These are phyloP conservation scores for Brachyhypopomus gauderio DNA, from an alignment of 2,113 vertebrate species.

Conservation along the genomic window DNA sequence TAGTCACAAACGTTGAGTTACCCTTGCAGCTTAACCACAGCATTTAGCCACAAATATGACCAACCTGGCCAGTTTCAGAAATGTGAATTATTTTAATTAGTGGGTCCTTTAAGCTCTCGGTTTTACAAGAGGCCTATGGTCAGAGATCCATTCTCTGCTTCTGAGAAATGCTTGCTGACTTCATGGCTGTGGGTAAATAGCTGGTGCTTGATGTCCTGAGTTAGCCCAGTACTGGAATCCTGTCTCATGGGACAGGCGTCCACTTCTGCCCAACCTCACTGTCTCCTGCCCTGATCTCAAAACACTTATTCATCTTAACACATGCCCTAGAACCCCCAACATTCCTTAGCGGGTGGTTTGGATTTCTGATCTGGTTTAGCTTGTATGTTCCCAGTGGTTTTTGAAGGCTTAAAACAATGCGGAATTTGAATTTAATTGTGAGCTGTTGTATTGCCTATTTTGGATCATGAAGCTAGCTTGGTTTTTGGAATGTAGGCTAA, in stretches of 20 bases:
- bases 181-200: conserved; percentile 38
- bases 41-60: too few species aligned
- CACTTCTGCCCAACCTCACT: conserved; percentile 16
- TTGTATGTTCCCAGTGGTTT: too few species aligned
- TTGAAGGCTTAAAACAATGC: too few species aligned
- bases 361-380: background rate
- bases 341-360: background rate
- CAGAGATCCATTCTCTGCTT: conserved; percentile 27
- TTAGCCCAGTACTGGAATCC: conserved; percentile 15
- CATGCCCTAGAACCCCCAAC: background rate
- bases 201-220: conserved; percentile 17
- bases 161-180: conserved; percentile 33
- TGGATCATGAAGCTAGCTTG: background rate
- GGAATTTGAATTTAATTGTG: too few species aligned
- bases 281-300: background rate
- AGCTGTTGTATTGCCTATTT: background rate
- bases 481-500: background rate
- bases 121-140: conserved; percentile 25
- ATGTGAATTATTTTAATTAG: too few species aligned
- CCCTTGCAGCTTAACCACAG: too few species aligned
- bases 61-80: too few species aligned
- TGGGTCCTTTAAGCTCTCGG: background rate
- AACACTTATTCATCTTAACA: background rate
- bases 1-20: too few species aligned
- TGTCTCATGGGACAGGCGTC: conserved; percentile 15